Conservation (phyloP, 2,113 vertebrate species). For the Heterocephalus glaber region DNA sequence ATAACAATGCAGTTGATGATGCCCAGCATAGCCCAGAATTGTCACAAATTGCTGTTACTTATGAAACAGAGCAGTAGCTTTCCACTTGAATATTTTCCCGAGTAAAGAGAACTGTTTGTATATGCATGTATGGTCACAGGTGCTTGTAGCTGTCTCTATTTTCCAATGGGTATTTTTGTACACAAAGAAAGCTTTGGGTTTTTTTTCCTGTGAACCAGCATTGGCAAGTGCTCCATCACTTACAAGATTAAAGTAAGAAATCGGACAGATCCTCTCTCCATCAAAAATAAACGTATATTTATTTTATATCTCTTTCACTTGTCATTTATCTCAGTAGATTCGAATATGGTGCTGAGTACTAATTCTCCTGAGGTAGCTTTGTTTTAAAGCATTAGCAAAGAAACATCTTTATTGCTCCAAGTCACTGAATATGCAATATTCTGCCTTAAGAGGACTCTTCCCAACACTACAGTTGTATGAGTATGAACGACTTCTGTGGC, state of each 20-base stretch:
- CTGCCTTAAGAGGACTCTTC: not conserved
- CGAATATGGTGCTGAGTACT: not conserved
- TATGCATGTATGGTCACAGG: not conserved
- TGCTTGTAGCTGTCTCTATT: not conserved
- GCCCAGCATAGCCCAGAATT: conserved; percentile 74
- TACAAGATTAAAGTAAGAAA: not conserved
- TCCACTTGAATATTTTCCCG: conserved; percentile 70
- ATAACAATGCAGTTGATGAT: conserved; percentile 72
- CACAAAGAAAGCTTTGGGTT: not conserved
- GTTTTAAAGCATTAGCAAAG: not conserved
- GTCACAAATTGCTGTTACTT: conserved; percentile 77
- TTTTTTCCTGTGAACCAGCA: not conserved
- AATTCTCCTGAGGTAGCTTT: not conserved
- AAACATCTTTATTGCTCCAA: not conserved
- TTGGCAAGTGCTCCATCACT: not conserved
- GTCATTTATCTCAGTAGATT: not conserved
- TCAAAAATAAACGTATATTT: not conserved
- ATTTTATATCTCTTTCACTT: not conserved
- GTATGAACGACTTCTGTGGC: accelerated
- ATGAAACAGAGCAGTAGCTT: conserved; percentile 75
- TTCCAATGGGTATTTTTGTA: not conserved
- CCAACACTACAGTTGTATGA: not conserved
- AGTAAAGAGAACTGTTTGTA: conserved; percentile 42
- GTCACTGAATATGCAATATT: not conserved
- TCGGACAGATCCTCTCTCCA: not conserved